Percentiles rank a stretch among this genome's conserved stretches.
phyloP scores from a whole-genome alignment of 1,140 invertebrate species.

The Drosophila arizonae region DNA sequence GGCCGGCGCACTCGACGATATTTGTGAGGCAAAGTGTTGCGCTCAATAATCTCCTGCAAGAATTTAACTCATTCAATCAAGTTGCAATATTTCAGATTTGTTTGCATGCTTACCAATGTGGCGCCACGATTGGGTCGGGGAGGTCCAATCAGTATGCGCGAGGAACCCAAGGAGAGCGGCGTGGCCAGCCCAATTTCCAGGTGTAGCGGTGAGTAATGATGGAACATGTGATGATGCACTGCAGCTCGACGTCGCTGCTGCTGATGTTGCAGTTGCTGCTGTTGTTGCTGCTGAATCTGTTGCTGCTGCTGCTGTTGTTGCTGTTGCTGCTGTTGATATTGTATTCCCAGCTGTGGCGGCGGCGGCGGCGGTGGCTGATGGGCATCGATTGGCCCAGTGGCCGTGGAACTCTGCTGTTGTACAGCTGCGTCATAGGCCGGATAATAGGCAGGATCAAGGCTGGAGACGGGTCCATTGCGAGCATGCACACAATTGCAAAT shows the following conservation, averaged over 20 bases:
- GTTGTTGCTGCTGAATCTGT: slow-evolving; percentile 41
- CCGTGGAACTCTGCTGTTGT: slow-evolving; percentile 21
- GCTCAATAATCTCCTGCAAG: slow-evolving; percentile 86
- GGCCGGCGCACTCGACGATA: slow-evolving; percentile 88
- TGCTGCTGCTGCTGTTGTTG: slow-evolving; percentile 25
- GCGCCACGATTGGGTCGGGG: slow-evolving; percentile 77
- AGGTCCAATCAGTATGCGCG: slow-evolving; percentile 74
- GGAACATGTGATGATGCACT: slow-evolving; percentile 87
- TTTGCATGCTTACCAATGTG: slow-evolving; percentile 61
- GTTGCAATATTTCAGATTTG: not conserved
- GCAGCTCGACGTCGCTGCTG: slow-evolving; percentile 74
- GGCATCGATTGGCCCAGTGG: slow-evolving; percentile 31
- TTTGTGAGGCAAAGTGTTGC: slow-evolving; percentile 93
- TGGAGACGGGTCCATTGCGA: slow-evolving; percentile 73
- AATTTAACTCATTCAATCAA: not conserved
- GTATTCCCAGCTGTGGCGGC: slow-evolving; percentile 9
- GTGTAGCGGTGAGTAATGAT: slow-evolving; percentile 85
- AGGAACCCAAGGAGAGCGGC: slow-evolving; percentile 56
- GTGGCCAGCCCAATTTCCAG: slow-evolving; percentile 84
- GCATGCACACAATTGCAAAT: slow-evolving; percentile 75
- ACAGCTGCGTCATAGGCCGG: slow-evolving; percentile 63
- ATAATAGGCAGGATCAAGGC: slow-evolving; percentile 78
- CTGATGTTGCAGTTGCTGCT: slow-evolving; percentile 49
- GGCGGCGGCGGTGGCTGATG: slow-evolving; percentile 31
- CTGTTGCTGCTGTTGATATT: slow-evolving; percentile 21